These are phyloP conservation scores for Athetis lepigone DNA, from an alignment of 2,888 invertebrate genomes.

Conservation along the genomic window DNA sequence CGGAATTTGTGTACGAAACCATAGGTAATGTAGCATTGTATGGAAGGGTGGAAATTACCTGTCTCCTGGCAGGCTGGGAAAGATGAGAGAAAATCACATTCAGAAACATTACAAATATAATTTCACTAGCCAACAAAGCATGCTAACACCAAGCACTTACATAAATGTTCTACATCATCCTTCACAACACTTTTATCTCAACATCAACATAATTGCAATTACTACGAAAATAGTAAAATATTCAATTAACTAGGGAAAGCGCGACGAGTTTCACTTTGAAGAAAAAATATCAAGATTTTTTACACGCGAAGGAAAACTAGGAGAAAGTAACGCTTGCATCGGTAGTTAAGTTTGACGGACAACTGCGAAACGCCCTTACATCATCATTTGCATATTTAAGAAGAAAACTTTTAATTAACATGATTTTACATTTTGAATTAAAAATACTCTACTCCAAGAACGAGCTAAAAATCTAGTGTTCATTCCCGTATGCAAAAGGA, in stretches of 20 bases:
- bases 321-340: conserved; percentile 76
- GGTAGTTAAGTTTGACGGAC: conserved; percentile 46
- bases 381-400: conserved; percentile 3
- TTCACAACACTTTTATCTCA: conserved; percentile 72
- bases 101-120: conserved; percentile 89
- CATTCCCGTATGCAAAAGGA: conserved; percentile 11
- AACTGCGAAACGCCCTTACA: conserved; percentile 71
- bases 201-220: conserved; percentile 82
- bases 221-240: conserved; percentile 83
- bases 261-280: conserved; percentile 84
- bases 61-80: conserved; percentile 91
- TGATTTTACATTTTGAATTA: not conserved
- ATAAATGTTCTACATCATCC: conserved; percentile 74
- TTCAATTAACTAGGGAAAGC: conserved; percentile 88
- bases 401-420: not conserved
- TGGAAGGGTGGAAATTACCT: conserved; percentile 81
- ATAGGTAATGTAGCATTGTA: conserved; percentile 64
- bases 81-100: conserved; percentile 91
- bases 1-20: conserved; percentile 50
- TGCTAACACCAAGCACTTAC: conserved; percentile 76
- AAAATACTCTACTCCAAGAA: conserved; percentile 2
- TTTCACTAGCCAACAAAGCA: conserved; percentile 84
- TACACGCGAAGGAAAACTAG: conserved; percentile 87
- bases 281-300: conserved; percentile 88
- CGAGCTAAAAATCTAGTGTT: not conserved